phyloP scores from a whole-genome alignment of 1,140 invertebrate genomes.

The Helicorthomorpha holstii region DNA sequence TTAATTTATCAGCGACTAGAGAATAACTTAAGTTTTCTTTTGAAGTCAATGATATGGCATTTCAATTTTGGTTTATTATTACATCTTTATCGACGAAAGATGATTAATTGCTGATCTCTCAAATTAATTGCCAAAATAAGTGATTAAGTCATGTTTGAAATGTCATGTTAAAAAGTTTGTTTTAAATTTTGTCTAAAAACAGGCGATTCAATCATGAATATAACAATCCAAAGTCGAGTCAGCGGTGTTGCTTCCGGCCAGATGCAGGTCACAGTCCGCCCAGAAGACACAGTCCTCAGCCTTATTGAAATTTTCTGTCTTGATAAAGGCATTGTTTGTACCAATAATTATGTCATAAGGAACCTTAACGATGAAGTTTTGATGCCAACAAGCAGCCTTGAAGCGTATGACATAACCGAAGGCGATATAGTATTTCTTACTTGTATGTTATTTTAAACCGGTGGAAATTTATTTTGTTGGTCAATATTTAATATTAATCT shows the following conservation, averaged over 20 bases:
- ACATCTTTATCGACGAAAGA: too few species aligned
- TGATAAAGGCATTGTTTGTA: slow-evolving; percentile 15
- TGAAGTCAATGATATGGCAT: too few species aligned
- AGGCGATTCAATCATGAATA: neutral
- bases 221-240: slow-evolving; percentile 7
- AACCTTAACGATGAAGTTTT: slow-evolving; percentile 12
- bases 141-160: too few species aligned
- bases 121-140: too few species aligned
- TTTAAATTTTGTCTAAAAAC: neutral
- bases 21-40: too few species aligned
- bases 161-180: neutral
- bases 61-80: too few species aligned
- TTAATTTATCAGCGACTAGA: too few species aligned
- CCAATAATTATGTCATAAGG: slow-evolving; percentile 13
- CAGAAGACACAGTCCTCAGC: slow-evolving; percentile 13
- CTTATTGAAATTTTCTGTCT: slow-evolving; percentile 18
- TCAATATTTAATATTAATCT: neutral
- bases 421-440: slow-evolving; percentile 17
- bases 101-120: too few species aligned
- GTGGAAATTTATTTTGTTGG: neutral
- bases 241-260: slow-evolving; percentile 10
- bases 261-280: slow-evolving; percentile 10
- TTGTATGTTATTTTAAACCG: slow-evolving; percentile 11
- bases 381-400: slow-evolving; percentile 12
- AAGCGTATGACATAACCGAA: slow-evolving; percentile 12